A percentile compares a stretch with the other conserved stretches of the same genome.
Conservation (phyloP, 2,797 vertebrate species). For the Lepilemur septentrionalis region DNA sequence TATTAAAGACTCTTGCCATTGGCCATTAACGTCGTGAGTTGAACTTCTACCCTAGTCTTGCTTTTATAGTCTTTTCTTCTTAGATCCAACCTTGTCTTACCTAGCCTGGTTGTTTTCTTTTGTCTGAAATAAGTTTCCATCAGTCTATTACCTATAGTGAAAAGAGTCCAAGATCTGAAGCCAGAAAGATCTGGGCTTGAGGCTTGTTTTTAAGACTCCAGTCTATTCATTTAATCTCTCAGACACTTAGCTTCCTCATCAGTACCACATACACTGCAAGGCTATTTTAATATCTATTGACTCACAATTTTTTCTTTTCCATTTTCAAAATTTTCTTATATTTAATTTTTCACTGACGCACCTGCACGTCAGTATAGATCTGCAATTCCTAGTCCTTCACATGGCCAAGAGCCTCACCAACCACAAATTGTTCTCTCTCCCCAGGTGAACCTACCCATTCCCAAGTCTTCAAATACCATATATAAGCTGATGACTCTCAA, state of each 20-base stretch:
- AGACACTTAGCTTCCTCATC: not conserved
- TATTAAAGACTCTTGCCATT: not conserved
- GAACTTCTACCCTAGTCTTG: not conserved
- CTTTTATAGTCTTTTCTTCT: not conserved
- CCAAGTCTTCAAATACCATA: not conserved
- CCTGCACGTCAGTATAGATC: not conserved
- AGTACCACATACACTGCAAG: not conserved
- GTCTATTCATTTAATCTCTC: not conserved
- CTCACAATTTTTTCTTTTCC: not conserved
- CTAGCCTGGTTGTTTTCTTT: not conserved
- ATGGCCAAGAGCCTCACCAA: not conserved
- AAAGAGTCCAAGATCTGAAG: not conserved
- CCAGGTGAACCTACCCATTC: not conserved
- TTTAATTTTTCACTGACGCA: not conserved
- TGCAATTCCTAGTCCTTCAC: not conserved
- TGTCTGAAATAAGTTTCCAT: not conserved
- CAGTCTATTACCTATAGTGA: not conserved
- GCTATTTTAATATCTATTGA: not conserved
- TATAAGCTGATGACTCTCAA: not conserved
- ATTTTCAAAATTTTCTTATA: not conserved
- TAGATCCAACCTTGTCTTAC: not conserved
- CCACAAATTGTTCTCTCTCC: not conserved
- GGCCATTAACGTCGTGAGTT: not conserved
- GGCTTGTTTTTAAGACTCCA: not conserved
- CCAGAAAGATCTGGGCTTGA: not conserved